Conservation (phyloP, 1,140 invertebrate genomes). For the Pemphigus obesinymphae region DNA sequence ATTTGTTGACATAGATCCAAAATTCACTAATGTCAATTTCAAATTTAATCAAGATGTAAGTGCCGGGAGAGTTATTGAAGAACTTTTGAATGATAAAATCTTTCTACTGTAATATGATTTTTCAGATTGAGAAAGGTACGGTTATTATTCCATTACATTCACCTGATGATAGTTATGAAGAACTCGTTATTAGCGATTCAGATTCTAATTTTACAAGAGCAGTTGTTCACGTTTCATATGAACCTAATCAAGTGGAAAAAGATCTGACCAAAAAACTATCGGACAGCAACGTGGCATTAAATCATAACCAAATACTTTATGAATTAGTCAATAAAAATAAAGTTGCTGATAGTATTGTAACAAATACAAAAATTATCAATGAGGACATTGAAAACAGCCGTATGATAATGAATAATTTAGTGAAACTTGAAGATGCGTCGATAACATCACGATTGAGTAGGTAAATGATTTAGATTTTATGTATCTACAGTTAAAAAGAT, state of each 20-base stretch:
- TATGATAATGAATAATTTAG: not conserved
- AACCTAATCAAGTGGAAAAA: not conserved
- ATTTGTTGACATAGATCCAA: conserved; percentile 44
- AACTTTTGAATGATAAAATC: not conserved
- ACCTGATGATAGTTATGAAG: conserved; percentile 13
- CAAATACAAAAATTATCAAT: not conserved
- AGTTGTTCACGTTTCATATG: conserved; percentile 10
- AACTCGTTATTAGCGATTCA: conserved; percentile 12
- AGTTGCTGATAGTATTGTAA: too few species aligned
- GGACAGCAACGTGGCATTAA: not conserved
- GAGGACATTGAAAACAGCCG: not conserved
- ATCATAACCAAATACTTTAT: not conserved
- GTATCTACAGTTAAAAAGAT: too few species aligned
- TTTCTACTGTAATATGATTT: not conserved
- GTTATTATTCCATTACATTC: conserved; percentile 42
- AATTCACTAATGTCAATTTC: conserved; percentile 45
- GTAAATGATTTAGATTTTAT: conserved; percentile 14
- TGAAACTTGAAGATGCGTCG: not conserved
- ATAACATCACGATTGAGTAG: not conserved
- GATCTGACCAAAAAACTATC: not conserved
- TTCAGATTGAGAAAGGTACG: conserved; percentile 11
- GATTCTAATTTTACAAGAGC: conserved; percentile 7
- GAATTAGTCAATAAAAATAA: not conserved
- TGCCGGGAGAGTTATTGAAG: not conserved
- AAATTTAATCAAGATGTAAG: conserved; percentile 46